Conservation (phyloP, 2,797 vertebrate species). For the Anguilla pacifica region DNA sequence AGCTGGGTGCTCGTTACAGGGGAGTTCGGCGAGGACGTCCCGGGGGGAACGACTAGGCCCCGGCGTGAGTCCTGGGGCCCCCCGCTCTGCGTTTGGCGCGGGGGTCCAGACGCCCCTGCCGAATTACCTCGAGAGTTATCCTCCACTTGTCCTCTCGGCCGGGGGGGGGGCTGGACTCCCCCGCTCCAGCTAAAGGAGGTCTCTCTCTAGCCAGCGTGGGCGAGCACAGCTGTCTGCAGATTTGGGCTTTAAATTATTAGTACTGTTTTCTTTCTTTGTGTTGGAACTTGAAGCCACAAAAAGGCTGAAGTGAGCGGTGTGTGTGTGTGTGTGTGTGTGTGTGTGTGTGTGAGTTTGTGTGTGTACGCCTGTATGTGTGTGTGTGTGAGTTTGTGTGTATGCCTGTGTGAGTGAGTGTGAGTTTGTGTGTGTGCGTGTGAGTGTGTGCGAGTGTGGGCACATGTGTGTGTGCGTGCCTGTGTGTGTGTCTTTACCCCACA, state of each 20-base stretch:
- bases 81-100: constrained; percentile 45
- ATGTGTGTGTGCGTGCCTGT: background rate
- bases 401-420: no score
- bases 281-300: background rate
- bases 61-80: constrained; percentile 40
- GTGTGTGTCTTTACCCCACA: background rate
- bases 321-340: background rate
- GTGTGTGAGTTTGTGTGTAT: no score
- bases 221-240: background rate
- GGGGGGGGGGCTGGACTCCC: constrained; percentile 16
- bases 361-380: no score
- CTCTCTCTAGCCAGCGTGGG: background rate
- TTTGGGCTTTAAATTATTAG: background rate
- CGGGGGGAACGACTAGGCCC: constrained; percentile 33
- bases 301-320: background rate
- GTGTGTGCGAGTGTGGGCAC: no score
- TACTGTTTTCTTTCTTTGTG: background rate
- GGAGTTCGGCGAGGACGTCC: constrained; percentile 45
- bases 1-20: constrained; percentile 54
- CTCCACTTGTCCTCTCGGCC: constrained; percentile 36
- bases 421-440: background rate
- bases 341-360: background rate
- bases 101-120: constrained; percentile 45
- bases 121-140: constrained; percentile 40
- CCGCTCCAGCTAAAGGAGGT: background rate